These are phyloP conservation scores for Aphis craccivora DNA, from an alignment of 1,140 invertebrate species.

Conservation along the genomic window DNA sequence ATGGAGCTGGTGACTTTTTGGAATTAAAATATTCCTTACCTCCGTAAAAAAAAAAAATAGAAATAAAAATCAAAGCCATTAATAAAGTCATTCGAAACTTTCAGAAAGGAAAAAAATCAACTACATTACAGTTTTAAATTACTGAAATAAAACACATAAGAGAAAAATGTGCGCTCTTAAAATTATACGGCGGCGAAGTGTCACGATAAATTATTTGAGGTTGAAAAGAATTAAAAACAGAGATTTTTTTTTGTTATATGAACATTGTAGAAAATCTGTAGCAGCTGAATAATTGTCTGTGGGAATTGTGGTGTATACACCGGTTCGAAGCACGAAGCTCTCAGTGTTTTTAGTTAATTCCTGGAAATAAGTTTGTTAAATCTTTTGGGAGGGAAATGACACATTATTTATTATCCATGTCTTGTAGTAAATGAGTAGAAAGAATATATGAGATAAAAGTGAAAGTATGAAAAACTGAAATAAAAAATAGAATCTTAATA, in stretches of 20 bases:
- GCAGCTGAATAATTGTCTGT: conserved; percentile 47
- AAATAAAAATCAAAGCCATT: conserved; percentile 22
- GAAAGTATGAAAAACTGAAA: background rate
- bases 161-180: conserved; percentile 36
- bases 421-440: background rate
- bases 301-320: conserved; percentile 55
- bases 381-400: conserved; percentile 51
- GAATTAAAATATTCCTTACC: conserved; percentile 23
- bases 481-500: background rate
- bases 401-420: conserved; percentile 46
- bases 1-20: background rate
- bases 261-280: conserved; percentile 31
- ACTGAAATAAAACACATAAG: conserved; percentile 43
- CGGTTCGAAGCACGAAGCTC: background rate
- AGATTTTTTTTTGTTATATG: background rate
- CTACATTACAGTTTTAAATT: conserved; percentile 44
- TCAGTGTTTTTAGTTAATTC: conserved; percentile 50
- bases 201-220: conserved; percentile 50
- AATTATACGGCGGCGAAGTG: conserved; percentile 34
- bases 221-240: conserved; percentile 53
- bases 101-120: background rate
- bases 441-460: background rate
- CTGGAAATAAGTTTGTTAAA: conserved; percentile 56
- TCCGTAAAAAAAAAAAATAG: background rate
- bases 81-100: conserved; percentile 35